Evolutionary conservation across 2,113 vertebrate species (phyloP), one percentile per base, ranked within the genome.

Genomic region (Nycticryphes semicollaris): DNA sequence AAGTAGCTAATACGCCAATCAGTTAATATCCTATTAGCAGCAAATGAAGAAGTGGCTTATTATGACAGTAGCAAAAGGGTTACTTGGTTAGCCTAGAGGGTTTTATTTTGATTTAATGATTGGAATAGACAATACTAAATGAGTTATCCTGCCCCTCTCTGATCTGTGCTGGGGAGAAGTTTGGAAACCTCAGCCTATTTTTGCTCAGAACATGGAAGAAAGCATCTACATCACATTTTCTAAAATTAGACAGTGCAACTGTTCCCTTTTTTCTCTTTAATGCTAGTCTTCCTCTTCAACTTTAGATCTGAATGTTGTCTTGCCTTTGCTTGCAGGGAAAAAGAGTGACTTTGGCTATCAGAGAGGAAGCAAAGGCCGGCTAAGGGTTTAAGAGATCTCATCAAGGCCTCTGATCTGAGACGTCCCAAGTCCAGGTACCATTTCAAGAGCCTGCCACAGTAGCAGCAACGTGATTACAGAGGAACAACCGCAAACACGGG

Each of bases 181-280:
- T 93, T 53, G 63, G 73, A 93, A 81, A 73, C 19, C 56, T 95
- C 67, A 92, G 90, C 83, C 14, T 23, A 69, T 92, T 93, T 95
- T 54, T 67, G 24, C 73, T 68, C 76, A 39, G 75, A 96, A 63
- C 20, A 11, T 20, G 90, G 78, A 74, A 87, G 68, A 70, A 86
- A 80, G 47, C 33, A 20, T 57, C 63, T 69, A 33, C 77, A 47
- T 22, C 69, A 47, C 19, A 30, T 30, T 69, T 77, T 39, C 85
- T 93, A 80, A 92, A 86, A 80, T 86, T 92, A 90, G 88, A 27
- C 16, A 48, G 39, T 6, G 12, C 48, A 80, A 88, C 79, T 86
- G 67, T 69, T 88, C 72, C 78, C 25, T 35, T 63, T 35, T 18
- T 10, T 6, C 25, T 48, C 79, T 86, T 28, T 66, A 41, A n/a